Percentiles rank a stretch among this genome's conserved stretches.
These are phyloP conservation scores for Pocota personata DNA, from an alignment of 2,888 invertebrate genomes.

Conservation along the genomic window DNA sequence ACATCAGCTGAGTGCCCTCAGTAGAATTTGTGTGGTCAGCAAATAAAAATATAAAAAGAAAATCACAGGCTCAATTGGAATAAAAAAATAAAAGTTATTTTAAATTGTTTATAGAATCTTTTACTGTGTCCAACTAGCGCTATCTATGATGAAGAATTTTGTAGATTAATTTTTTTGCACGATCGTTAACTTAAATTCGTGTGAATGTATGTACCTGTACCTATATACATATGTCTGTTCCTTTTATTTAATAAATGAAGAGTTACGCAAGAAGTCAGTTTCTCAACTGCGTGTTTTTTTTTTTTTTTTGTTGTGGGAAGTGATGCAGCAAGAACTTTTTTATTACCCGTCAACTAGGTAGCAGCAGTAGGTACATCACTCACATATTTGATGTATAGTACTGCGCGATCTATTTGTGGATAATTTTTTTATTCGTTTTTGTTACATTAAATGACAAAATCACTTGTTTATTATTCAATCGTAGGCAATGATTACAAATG, in stretches of 20 bases:
- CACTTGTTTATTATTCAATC: slow-evolving; percentile 50
- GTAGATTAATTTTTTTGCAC: background rate
- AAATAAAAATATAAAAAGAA: slow-evolving; percentile 1
- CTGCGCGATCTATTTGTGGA: background rate
- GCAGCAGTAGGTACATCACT: background rate
- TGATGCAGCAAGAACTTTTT: slow-evolving; percentile 15
- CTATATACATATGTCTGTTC: background rate
- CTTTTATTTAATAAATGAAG: slow-evolving; percentile 14
- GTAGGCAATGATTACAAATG: slow-evolving; percentile 18
- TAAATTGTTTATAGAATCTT: background rate
- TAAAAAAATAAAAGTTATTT: background rate
- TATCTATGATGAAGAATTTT: background rate
- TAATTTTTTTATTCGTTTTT: slow-evolving; percentile 4
- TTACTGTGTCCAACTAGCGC: background rate
- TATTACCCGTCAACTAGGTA: background rate
- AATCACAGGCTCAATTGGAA: background rate
- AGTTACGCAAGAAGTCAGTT: slow-evolving; percentile 22
- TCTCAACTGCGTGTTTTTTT: slow-evolving; percentile 21
- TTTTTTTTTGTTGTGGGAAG: too few relatives aligned
- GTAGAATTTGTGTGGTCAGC: slow-evolving; percentile 13
- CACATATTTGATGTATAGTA: background rate
- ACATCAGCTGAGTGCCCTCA: background rate
- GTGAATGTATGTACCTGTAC: background rate
- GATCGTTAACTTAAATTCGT: background rate
- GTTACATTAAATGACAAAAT: slow-evolving; percentile 46